These are phyloP conservation scores for Colistium nudipinnis DNA, from an alignment of 2,113 vertebrate genomes.

Conservation along the genomic window DNA sequence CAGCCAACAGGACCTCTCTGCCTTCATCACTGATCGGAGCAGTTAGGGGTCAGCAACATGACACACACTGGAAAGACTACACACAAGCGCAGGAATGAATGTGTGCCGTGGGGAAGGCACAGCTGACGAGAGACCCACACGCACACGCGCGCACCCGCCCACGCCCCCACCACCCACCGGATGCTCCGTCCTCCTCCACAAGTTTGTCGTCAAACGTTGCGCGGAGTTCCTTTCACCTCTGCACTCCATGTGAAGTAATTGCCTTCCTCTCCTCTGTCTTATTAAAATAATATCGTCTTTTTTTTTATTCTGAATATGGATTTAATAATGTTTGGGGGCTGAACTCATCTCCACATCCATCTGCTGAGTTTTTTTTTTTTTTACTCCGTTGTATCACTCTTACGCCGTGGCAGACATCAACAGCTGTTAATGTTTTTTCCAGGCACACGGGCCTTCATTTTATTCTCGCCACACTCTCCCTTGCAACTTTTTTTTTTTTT, in stretches of 20 bases:
- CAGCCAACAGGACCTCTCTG: slow-evolving; percentile 43
- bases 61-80: too few relatives aligned
- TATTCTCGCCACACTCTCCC: slow-evolving; percentile 10
- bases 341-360: slow-evolving; percentile 21
- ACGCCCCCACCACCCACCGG: too few relatives aligned
- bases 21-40: slow-evolving; percentile 55
- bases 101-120: slow-evolving; percentile 16
- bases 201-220: slow-evolving; percentile 6
- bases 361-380: neutral
- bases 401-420: neutral
- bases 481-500: neutral
- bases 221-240: slow-evolving; percentile 27
- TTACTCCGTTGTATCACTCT: neutral
- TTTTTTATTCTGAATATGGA: slow-evolving; percentile 26
- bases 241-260: slow-evolving; percentile 1
- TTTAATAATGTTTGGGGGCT: too few relatives aligned
- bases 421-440: slow-evolving; percentile 43
- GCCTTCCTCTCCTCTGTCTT: neutral
- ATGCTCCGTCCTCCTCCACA: slow-evolving; percentile 7
- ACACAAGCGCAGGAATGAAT: slow-evolving; percentile 4
- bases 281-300: slow-evolving; percentile 9
- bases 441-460: neutral
- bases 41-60: slow-evolving; percentile 53
- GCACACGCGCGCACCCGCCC: neutral
- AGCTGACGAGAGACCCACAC: slow-evolving; percentile 9